Evolutionary conservation across 2,113 vertebrate genomes (phyloP).

Genomic region (Calidris pugnax): DNA sequence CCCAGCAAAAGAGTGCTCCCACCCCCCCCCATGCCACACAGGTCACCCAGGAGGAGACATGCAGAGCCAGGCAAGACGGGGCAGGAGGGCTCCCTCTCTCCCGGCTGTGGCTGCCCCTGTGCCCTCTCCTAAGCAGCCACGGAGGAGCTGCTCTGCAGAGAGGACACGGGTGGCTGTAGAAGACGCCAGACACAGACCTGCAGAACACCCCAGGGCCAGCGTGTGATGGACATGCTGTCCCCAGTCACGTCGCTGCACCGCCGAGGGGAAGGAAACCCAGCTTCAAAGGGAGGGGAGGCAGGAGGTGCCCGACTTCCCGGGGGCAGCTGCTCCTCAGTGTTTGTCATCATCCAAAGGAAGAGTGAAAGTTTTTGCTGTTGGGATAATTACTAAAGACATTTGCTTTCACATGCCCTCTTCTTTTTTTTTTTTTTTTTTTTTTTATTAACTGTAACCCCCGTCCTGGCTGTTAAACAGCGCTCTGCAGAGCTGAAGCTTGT

Average conservation of each 20-base stretch:
- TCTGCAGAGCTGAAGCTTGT: neutral
- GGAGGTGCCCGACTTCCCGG: neutral
- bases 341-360: neutral
- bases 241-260: neutral
- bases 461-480: neutral
- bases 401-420: neutral
- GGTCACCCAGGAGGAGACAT: neutral
- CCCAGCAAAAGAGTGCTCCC: no score
- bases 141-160: neutral
- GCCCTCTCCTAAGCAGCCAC: neutral
- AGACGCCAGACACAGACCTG: neutral
- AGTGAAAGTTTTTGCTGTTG: neutral
- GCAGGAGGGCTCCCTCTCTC: neutral
- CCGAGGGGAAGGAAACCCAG: neutral
- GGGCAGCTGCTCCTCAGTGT: neutral
- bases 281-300: neutral
- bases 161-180: rapidly evolving
- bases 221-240: neutral
- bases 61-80: neutral
- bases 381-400: neutral
- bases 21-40: no score
- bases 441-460: neutral
- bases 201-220: neutral
- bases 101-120: neutral
- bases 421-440: neutral